Evolutionary conservation across 2,113 vertebrate species (phyloP).

Genomic region (Epinephelus fuscoguttatus): DNA sequence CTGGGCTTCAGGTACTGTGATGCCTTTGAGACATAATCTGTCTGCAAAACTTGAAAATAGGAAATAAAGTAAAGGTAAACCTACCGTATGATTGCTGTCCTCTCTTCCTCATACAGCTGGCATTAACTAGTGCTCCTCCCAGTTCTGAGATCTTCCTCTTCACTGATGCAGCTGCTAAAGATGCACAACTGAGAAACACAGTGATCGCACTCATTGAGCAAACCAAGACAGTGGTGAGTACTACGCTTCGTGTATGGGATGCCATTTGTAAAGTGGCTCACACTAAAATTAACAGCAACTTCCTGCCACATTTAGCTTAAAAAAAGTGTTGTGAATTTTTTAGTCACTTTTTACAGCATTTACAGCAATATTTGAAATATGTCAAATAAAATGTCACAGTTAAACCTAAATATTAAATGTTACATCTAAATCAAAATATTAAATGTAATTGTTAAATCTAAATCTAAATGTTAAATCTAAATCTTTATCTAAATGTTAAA

Average conservation of each 20-base stretch:
- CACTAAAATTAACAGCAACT: too few species aligned
- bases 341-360: too few species aligned
- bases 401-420: too few species aligned
- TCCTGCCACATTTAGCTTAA: too few species aligned
- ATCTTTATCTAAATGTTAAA: too few species aligned
- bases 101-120: constrained; percentile 60
- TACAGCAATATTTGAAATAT: too few species aligned
- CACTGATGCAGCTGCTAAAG: constrained; percentile 75
- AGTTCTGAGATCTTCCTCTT: constrained; percentile 81
- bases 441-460: too few species aligned
- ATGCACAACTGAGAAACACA: constrained; percentile 54
- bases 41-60: neutral
- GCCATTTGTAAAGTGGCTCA: too few species aligned
- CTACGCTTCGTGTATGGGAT: neutral
- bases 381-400: too few species aligned
- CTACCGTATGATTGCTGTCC: neutral
- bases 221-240: constrained; percentile 67
- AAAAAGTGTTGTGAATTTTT: too few species aligned
- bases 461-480: too few species aligned
- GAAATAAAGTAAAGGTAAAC: neutral
- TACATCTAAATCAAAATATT: too few species aligned
- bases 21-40: neutral
- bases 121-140: constrained; percentile 59
- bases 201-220: constrained; percentile 72
- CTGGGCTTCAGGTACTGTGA: constrained; percentile 68